Evolutionary conservation across 2,888 invertebrate genomes (phyloP), one percentile per base, ranked within the genome.

Genomic region (Mongoloraphidia duomilia): DNA sequence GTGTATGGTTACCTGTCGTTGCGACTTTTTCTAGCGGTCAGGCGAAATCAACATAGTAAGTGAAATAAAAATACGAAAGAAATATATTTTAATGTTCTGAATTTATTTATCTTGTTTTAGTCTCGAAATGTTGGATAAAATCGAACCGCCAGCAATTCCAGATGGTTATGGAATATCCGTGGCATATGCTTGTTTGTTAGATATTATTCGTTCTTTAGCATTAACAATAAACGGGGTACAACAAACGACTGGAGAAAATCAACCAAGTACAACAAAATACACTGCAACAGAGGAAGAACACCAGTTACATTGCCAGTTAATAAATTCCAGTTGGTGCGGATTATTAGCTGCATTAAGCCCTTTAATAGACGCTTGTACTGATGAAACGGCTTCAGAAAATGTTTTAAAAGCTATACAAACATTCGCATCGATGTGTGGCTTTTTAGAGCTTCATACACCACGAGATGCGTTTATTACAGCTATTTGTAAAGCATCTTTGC

Each of bases 131-230:
- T 66, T 96, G 59, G 98, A 98, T 62, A 92, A 95, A 64, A 78
- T 85, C 13, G 97, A 98, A 60, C 90, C 96, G 8, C 95, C 95
- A 0, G 68, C 77, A 10, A 87, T 97, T 56, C 90, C 91, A n/a
- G 95, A 97, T 55, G 96, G 97, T 1, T 98, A 97, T 69, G 94
- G 95, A 5, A 86, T 98, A 52, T 95, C 96, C 0, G 80, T 97
- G 39, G 93, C 95, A 0, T 96, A 94, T 68, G 88, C 91, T 5
- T 91, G 93, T 64, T 74, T 97, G 41, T 73, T 95, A 63, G 96
- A 96, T 66, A 84, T 92, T 55, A 89, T 95, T 46, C 77, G 90
- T 8, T 93, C 89, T 9, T 80, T 88, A 56, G 82, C 84, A 37
- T 75, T 82, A 58, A 83, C 81, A 26, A 80, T 86, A 60, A 52